Evolutionary conservation across 1,140 invertebrate genomes (phyloP).

Genomic region (Delia radicum): DNA sequence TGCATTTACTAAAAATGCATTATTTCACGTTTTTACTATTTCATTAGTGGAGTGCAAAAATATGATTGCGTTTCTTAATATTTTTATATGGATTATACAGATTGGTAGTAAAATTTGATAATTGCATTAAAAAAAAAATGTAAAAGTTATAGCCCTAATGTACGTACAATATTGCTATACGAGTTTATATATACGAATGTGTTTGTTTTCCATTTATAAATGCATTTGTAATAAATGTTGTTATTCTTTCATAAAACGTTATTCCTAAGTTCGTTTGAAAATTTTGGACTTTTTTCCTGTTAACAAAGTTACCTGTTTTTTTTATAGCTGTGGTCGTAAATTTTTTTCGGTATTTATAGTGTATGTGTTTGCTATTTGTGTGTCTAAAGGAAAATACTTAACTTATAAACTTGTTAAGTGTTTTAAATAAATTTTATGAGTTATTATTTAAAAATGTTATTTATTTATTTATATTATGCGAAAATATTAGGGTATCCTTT

Average conservation of each 20-base stretch:
- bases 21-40: no score
- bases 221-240: not conserved
- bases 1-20: no score
- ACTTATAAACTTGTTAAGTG: slow-evolving; percentile 4
- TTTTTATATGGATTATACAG: no score
- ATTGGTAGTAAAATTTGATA: no score
- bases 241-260: no score
- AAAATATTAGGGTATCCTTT: no score
- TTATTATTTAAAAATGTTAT: not conserved
- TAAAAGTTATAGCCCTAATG: no score
- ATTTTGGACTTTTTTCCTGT: not conserved
- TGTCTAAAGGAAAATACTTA: not conserved
- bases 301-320: not conserved
- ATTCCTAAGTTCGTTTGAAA: no score
- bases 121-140: no score
- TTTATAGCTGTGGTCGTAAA: not conserved
- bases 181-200: not conserved
- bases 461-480: not conserved
- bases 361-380: not conserved
- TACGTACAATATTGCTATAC: no score
- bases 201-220: not conserved
- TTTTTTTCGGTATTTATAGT: not conserved
- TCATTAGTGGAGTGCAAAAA: no score
- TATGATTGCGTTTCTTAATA: no score
- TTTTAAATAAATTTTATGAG: not conserved